Base-by-base conservation (phyloP, 2,797 vertebrate species). In the Siniperca obscura region DNA sequence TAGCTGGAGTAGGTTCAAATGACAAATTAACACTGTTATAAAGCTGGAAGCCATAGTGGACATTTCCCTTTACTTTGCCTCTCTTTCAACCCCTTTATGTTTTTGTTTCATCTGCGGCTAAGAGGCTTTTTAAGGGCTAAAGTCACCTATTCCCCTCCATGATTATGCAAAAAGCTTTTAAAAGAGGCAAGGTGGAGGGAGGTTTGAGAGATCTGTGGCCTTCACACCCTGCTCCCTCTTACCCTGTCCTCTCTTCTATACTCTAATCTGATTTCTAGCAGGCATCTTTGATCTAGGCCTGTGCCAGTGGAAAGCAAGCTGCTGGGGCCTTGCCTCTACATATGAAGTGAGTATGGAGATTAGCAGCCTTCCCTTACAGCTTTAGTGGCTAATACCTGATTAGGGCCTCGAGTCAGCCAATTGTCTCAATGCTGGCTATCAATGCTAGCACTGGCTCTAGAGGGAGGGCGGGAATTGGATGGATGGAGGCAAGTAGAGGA, bases 271-370 rank as follows among this genome's bases (percentile, higher is more conserved):
- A 95, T 98, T 97, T 97, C 95, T 95, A 95, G 96, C 94, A 94
- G 94, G 90, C 96, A 96, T 96, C 97, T 99, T 98, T 99, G 98
- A 98, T 98, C 96, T 97, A 87, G 78, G 86, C 73, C 80, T 73
- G 76, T 88, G 90, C 92, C 91, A 52, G 95, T 96, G 96, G 92
- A 96, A 95, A 95, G 95, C 95, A 94, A 96, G 96, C 96, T 88
- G 91, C 94, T 78, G 87, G 95, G 95, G 95, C 94, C 96, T 92
- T 94, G 85, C 95, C 95, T 95, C 96, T 96, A 95, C 98, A 98
- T 97, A 98, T 97, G 97, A 97, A 96, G 96, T 96, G 97, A 98
- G 97, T 97, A 96, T 98, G 96, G 97, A 98, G 98, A 98, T 98
- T 97, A 99, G 96, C 95, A 95, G 95, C 95, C 96, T 95, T 95